A percentile compares a stretch with the other conserved stretches of the same genome.
Evolutionary conservation across 2,888 invertebrate species (phyloP).

Genomic region (Eustalomyia histrio): DNA sequence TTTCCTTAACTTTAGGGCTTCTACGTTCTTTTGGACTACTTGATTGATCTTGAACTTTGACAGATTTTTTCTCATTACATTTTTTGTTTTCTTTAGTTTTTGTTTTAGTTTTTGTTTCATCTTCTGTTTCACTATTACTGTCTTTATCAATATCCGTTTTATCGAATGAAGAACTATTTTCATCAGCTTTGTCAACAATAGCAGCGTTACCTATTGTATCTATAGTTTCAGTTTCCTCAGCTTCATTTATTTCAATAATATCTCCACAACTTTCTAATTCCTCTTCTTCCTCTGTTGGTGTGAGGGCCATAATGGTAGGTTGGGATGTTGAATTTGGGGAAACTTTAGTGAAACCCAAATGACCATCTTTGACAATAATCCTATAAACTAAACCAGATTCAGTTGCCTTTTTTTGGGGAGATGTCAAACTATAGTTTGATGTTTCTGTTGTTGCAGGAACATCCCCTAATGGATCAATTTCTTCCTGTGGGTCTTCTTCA

Average conservation of each 20-base stretch:
- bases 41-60: constrained; percentile 68
- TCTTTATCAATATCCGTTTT: constrained; percentile 73
- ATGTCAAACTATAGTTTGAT: constrained; percentile 66
- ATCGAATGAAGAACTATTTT: constrained; percentile 57
- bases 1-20: constrained; percentile 70
- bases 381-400: constrained; percentile 81
- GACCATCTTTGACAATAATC: constrained; percentile 86
- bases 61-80: constrained; percentile 49
- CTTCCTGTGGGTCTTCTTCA: constrained; percentile 42
- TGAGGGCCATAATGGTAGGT: constrained; percentile 34
- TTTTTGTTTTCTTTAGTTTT: constrained; percentile 75
- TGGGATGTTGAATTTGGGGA: constrained; percentile 62
- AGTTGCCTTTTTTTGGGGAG: constrained; percentile 74
- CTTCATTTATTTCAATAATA: constrained; percentile 33
- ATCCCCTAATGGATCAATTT: constrained; percentile 68
- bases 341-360: constrained; percentile 82
- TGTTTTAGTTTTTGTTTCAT: constrained; percentile 63
- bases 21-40: constrained; percentile 67
- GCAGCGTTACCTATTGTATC: constrained; percentile 13
- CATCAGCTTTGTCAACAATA: constrained; percentile 39
- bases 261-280: constrained; percentile 42
- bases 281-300: constrained; percentile 49
- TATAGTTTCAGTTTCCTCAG: constrained; percentile 20
- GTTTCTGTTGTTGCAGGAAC: constrained; percentile 55
- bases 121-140: constrained; percentile 73